Evolutionary conservation across 2,113 vertebrate species (phyloP).

Genomic region (Toxostoma redivivum): DNA sequence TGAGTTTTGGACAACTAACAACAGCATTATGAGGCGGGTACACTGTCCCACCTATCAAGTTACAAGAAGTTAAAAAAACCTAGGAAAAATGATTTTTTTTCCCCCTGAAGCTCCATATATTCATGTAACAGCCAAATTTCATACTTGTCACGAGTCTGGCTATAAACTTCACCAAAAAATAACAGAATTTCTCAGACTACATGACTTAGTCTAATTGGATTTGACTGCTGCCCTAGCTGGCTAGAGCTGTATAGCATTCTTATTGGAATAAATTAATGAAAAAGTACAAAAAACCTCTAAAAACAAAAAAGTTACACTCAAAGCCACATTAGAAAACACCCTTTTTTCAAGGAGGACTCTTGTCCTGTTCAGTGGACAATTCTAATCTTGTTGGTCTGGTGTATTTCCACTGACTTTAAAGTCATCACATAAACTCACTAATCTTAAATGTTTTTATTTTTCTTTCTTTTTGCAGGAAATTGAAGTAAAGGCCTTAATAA

Average conservation of each 20-base stretch:
- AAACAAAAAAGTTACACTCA: not conserved
- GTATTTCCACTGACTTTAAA: not conserved
- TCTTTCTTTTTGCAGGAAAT: not conserved
- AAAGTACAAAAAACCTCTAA: not conserved
- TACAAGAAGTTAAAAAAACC: not conserved
- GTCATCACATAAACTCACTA: not conserved
- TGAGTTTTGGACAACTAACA: not conserved
- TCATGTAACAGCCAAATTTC: not conserved
- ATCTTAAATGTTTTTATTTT: not conserved
- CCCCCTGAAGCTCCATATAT: not conserved
- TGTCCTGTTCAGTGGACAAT: not conserved
- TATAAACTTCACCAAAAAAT: not conserved
- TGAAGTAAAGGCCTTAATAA: not conserved
- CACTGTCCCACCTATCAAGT: not conserved
- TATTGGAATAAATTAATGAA: not conserved
- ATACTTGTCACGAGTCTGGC: not conserved
- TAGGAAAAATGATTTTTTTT: not conserved
- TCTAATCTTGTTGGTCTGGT: not conserved
- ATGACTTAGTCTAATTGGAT: not conserved
- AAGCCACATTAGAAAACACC: not conserved
- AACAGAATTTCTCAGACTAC: constrained; percentile 25
- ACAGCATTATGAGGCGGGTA: not conserved
- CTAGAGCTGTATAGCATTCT: not conserved
- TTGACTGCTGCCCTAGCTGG: not conserved
- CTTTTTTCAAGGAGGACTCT: not conserved